phyloP scores from a whole-genome alignment of 2,888 invertebrate genomes.

The Biston stratarius region DNA sequence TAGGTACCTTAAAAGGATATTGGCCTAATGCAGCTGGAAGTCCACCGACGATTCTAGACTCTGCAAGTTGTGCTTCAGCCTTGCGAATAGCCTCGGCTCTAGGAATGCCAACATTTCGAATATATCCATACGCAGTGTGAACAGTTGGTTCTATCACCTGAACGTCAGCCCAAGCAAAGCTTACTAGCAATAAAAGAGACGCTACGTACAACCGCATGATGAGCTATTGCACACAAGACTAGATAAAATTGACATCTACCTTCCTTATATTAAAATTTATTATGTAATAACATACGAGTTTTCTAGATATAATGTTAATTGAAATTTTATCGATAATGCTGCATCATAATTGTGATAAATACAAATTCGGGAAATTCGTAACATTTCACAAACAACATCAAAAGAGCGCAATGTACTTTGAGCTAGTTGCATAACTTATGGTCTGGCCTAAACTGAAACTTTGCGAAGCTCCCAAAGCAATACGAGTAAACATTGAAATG shows the following conservation, averaged over 20 bases:
- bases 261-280: neutral
- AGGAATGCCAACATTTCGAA: constrained; percentile 60
- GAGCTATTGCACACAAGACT: constrained; percentile 20
- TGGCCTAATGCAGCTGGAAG: constrained; percentile 54
- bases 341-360: constrained; percentile 12
- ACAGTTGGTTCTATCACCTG: constrained; percentile 14
- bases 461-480: constrained; percentile 7
- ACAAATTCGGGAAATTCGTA: constrained; percentile 2
- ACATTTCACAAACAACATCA: neutral
- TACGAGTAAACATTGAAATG: constrained; percentile 21
- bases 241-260: neutral
- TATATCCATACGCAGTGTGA: constrained; percentile 58
- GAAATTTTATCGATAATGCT: constrained; percentile 9
- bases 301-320: constrained; percentile 14
- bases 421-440: neutral
- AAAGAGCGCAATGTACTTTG: neutral
- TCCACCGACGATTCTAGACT: constrained; percentile 58
- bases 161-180: constrained; percentile 48
- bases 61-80: constrained; percentile 51
- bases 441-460: neutral
- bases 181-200: constrained; percentile 46
- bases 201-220: constrained; percentile 46
- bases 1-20: constrained; percentile 58
- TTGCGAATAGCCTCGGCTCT: constrained; percentile 56
- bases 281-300: neutral